Evolutionary conservation across 35 echinoderm and acorn worm genomes (phyloP).

Genomic region (Chiridota heheva): DNA sequence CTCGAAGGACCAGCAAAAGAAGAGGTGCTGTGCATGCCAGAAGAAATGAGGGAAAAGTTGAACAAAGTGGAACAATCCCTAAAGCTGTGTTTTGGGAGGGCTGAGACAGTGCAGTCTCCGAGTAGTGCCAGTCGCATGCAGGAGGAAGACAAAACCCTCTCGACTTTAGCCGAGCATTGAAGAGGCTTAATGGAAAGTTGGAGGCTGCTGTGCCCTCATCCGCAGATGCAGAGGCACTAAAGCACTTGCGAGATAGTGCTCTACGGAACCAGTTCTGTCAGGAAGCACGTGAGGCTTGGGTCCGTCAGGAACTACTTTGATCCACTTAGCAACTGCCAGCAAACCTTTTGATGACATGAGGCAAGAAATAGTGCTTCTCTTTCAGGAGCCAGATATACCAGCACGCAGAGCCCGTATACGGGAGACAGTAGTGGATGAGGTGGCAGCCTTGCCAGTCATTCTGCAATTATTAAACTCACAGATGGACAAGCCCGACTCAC

Average conservation of each 20-base stretch:
- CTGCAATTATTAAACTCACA: no score
- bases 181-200: conserved; percentile 25
- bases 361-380: neutral
- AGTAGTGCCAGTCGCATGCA: conserved; percentile 14
- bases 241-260: conserved; percentile 2
- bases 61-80: neutral
- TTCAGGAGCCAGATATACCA: neutral
- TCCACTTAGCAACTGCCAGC: neutral
- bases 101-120: neutral
- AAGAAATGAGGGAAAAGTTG: neutral
- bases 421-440: no score
- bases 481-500: neutral
- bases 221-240: conserved; percentile 21
- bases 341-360: conserved; percentile 19
- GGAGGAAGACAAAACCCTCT: conserved; percentile 9
- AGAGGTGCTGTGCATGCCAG: no score
- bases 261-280: neutral
- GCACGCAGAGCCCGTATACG: neutral
- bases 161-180: conserved; percentile 39
- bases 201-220: neutral
- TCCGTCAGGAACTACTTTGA: neutral
- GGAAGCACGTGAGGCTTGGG: neutral
- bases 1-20: conserved; percentile 10
- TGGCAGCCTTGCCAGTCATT: no score
- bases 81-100: no score